A percentile compares a stretch with the other conserved stretches of the same genome.
phyloP scores from a whole-genome alignment of 2,113 vertebrate species.

The Anarrhichthys ocellatus region DNA sequence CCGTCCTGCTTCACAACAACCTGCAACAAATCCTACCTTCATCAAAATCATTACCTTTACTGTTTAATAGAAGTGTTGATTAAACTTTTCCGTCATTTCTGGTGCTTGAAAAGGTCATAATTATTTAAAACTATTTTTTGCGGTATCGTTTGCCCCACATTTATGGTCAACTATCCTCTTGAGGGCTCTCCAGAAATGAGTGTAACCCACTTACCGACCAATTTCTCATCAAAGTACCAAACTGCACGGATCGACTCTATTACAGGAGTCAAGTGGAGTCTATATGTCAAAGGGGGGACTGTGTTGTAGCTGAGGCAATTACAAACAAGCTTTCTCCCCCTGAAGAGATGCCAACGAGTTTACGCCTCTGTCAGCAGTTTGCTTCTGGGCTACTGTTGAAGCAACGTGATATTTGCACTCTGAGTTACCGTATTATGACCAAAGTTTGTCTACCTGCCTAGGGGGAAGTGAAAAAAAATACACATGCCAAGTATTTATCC shows the following conservation, averaged over 20 bases:
- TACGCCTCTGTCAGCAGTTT: constrained; percentile 70
- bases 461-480: not conserved
- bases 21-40: not conserved
- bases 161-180: constrained; percentile 6
- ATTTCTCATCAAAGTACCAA: constrained; percentile 59
- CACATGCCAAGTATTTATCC: constrained; percentile 62
- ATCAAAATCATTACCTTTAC: not conserved
- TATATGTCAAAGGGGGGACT: constrained; percentile 59
- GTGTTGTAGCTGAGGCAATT: constrained; percentile 60
- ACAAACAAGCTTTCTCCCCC: constrained; percentile 63
- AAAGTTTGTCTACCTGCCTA: constrained; percentile 63
- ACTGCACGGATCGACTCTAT: constrained; percentile 56
- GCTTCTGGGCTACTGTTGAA: constrained; percentile 55
- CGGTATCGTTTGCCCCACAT: not conserved
- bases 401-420: constrained; percentile 59
- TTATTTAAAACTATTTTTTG: not conserved
- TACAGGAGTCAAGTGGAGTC: constrained; percentile 60
- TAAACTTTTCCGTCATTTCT: not conserved
- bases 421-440: constrained; percentile 67
- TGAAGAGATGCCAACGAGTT: constrained; percentile 66
- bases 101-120: not conserved
- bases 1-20: not conserved
- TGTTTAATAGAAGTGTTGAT: not conserved
- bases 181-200: not conserved
- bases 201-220: constrained; percentile 26